Percentiles rank a stretch among this genome's conserved stretches.
These are phyloP conservation scores for Heteromyza rotundicornis DNA, from an alignment of 2,888 invertebrate species.

Conservation along the genomic window DNA sequence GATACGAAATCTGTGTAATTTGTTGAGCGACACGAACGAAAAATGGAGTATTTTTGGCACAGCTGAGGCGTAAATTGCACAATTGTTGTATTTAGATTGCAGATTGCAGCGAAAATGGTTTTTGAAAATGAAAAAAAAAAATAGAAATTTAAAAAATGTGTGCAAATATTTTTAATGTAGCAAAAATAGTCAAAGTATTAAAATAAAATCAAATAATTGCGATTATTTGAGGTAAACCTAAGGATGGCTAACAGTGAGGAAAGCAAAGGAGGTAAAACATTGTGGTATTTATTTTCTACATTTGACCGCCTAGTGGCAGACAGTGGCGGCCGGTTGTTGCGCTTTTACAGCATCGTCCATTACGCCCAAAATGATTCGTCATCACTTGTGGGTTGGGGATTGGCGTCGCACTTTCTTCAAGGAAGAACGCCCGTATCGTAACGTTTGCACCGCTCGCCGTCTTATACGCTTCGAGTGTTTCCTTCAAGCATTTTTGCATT, in stretches of 20 bases:
- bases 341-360: not conserved
- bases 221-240: no score
- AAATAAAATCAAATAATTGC: no score
- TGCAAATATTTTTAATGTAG: not conserved
- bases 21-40: not conserved
- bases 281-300: no score
- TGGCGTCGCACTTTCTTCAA: constrained; percentile 19
- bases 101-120: not conserved
- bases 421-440: constrained; percentile 20
- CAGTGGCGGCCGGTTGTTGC: no score
- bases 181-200: no score
- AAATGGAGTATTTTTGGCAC: constrained; percentile 13
- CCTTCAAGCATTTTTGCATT: constrained; percentile 15
- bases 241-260: no score
- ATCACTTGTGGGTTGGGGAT: not conserved
- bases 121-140: not conserved
- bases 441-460: constrained; percentile 8
- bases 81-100: constrained; percentile 8
- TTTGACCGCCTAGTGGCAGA: not conserved
- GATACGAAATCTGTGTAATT: no score
- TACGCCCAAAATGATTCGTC: constrained; percentile 4
- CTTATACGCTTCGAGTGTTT: not conserved
- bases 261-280: no score
- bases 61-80: constrained; percentile 14
- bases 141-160: not conserved